Conservation (phyloP, 2,797 vertebrate genomes). For the Sebastes kiyomatsui region DNA sequence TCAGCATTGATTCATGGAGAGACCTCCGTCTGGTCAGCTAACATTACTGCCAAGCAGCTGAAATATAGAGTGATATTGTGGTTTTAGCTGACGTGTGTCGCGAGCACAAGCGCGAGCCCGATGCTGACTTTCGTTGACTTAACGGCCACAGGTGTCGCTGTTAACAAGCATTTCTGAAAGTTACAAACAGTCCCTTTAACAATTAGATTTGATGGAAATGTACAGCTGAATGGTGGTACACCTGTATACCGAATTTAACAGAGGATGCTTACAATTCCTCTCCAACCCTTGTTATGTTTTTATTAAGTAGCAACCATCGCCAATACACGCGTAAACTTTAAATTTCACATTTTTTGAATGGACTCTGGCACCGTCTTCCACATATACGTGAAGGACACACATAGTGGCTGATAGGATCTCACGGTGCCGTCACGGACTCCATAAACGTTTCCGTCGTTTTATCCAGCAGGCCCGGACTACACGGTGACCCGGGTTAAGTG, state of each 20-base stretch:
- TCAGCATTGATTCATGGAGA: too few relatives aligned
- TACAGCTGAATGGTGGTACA: too few relatives aligned
- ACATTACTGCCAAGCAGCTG: too few relatives aligned
- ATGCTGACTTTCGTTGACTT: too few relatives aligned
- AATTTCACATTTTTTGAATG: not conserved
- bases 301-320: rapidly evolving
- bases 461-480: not conserved
- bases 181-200: too few relatives aligned
- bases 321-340: not conserved
- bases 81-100: too few relatives aligned
- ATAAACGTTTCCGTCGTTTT: not conserved
- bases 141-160: too few relatives aligned
- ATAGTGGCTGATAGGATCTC: not conserved
- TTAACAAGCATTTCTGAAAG: too few relatives aligned
- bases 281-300: rapidly evolving
- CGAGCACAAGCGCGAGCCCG: too few relatives aligned
- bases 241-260: not conserved
- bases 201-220: not conserved
- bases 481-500: constrained; percentile 22
- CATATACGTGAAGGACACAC: rapidly evolving
- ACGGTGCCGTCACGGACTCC: not conserved
- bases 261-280: rapidly evolving
- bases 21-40: too few relatives aligned
- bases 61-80: too few relatives aligned
- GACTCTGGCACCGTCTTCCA: not conserved